Percentiles rank a stretch among this genome's conserved stretches.
These are phyloP conservation scores for Anomalospiza imberbis DNA, from an alignment of 2,797 vertebrate genomes.

Conservation along the genomic window DNA sequence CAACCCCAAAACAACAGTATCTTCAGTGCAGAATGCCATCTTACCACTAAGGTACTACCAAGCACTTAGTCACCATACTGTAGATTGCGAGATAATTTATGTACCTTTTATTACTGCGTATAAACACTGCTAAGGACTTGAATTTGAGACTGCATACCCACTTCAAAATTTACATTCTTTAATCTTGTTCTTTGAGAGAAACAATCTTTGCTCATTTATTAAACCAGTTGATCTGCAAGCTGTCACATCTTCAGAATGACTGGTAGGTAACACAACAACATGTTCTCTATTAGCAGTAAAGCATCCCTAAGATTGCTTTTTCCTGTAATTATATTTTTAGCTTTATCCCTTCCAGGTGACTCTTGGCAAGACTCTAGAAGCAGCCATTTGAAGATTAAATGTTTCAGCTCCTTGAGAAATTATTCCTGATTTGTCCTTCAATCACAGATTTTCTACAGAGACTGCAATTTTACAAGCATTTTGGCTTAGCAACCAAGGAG, in stretches of 20 bases:
- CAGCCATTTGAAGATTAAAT: slow-evolving; percentile 29
- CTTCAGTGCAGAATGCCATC: background rate
- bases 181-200: background rate
- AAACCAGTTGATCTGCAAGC: background rate
- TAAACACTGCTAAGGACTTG: background rate
- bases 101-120: background rate
- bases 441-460: background rate
- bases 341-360: background rate
- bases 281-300: background rate
- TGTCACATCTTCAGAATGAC: background rate
- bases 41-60: background rate
- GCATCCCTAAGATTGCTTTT: background rate
- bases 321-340: slow-evolving; percentile 1
- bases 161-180: background rate
- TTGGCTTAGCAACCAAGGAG: background rate
- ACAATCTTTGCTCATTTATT: background rate
- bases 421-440: slow-evolving; percentile 10
- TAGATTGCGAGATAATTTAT: background rate
- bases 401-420: background rate
- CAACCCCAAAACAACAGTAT: background rate
- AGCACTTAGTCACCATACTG: background rate
- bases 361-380: background rate
- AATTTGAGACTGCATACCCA: background rate
- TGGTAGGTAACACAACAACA: background rate
- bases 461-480: background rate